Conservation (phyloP, 1,140 invertebrate genomes). For the Drosophila tani region DNA sequence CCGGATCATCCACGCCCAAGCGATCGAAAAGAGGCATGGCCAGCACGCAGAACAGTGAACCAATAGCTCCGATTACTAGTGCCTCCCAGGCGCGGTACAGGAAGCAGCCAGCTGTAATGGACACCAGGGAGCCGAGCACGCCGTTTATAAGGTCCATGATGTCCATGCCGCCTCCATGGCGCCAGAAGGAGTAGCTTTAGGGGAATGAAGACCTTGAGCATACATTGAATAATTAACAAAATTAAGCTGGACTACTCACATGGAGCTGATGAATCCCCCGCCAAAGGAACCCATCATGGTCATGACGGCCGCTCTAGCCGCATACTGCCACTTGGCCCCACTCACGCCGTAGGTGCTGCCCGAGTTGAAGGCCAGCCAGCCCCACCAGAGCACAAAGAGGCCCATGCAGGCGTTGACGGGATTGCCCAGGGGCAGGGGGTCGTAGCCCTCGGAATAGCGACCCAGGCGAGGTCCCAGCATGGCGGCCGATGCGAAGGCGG, state of each 20-base stretch:
- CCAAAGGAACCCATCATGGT: slow-evolving; percentile 96
- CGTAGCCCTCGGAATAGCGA: slow-evolving; percentile 91
- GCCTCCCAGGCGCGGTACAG: slow-evolving; percentile 94
- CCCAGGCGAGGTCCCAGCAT: slow-evolving; percentile 96
- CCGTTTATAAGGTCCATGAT: slow-evolving; percentile 95
- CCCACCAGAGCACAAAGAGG: slow-evolving; percentile 97
- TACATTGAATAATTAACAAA: neutral
- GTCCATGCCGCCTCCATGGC: slow-evolving; percentile 90
- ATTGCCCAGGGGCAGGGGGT: slow-evolving; percentile 92
- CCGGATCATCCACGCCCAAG: slow-evolving; percentile 94
- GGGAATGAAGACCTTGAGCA: neutral
- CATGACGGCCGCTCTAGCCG: slow-evolving; percentile 94
- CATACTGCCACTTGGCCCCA: slow-evolving; percentile 90
- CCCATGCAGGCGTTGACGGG: slow-evolving; percentile 97
- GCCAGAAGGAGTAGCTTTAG: slow-evolving; percentile 87
- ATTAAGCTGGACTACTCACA: slow-evolving; percentile 79
- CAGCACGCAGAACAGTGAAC: slow-evolving; percentile 90
- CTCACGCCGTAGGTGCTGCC: slow-evolving; percentile 93
- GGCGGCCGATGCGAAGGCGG: slow-evolving; percentile 93
- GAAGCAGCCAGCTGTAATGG: slow-evolving; percentile 96
- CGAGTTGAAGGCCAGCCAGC: slow-evolving; percentile 97
- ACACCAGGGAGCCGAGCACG: slow-evolving; percentile 93
- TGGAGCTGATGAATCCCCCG: slow-evolving; percentile 91
- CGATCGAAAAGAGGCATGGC: slow-evolving; percentile 91
- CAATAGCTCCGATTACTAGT: slow-evolving; percentile 92